phyloP scores from a whole-genome alignment of 2,113 vertebrate species.

The Protomyctophum bolini region DNA sequence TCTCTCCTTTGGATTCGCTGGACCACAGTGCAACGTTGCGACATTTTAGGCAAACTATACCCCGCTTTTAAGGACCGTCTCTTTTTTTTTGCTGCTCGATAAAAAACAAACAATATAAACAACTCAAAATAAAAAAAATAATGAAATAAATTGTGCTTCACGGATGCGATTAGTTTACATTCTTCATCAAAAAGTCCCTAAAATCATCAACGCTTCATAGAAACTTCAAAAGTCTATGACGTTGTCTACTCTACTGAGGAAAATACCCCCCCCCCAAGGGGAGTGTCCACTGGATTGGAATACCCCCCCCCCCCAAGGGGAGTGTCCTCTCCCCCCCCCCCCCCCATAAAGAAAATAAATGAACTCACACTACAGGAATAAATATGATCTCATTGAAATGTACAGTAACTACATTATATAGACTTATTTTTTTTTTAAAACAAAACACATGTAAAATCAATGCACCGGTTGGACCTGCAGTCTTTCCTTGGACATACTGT shows the following conservation, averaged over 20 bases:
- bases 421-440: slow-evolving; percentile 14
- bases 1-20: too few relatives aligned
- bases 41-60: background rate
- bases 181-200: slow-evolving; percentile 61
- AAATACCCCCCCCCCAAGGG: slow-evolving; percentile 43
- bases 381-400: slow-evolving; percentile 74
- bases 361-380: slow-evolving; percentile 69
- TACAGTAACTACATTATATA: slow-evolving; percentile 61
- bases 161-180: slow-evolving; percentile 75
- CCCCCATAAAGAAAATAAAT: slow-evolving; percentile 27
- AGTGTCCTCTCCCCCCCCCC: too few relatives aligned
- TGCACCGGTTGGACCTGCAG: slow-evolving; percentile 47
- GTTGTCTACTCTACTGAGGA: slow-evolving; percentile 60
- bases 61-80: slow-evolving; percentile 6
- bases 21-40: too few relatives aligned
- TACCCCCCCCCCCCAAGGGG: background rate
- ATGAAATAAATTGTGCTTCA: slow-evolving; percentile 72
- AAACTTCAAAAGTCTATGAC: slow-evolving; percentile 50
- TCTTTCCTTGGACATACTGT: slow-evolving; percentile 28
- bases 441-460: slow-evolving; percentile 57
- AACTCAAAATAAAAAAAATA: slow-evolving; percentile 5
- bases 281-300: too few relatives aligned
- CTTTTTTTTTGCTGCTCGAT: slow-evolving; percentile 42
- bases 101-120: slow-evolving; percentile 30
- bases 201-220: slow-evolving; percentile 29